Evolutionary conservation across 2,113 vertebrate species (phyloP), one percentile per base, ranked within the genome.

Genomic region (Poecilia latipinna): DNA sequence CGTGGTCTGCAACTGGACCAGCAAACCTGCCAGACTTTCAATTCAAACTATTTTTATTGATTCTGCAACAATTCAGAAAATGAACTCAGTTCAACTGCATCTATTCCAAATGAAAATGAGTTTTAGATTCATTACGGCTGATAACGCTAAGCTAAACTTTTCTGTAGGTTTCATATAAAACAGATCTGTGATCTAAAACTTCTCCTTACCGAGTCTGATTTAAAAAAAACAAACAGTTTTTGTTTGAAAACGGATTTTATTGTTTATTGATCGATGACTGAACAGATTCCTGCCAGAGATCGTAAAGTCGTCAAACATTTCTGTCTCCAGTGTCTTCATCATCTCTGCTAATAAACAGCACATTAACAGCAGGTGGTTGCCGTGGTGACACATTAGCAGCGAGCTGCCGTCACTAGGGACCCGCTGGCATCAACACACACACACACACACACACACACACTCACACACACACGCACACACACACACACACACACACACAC

Each of bases 311-410:
- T 19, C 51, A 68, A 51, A 73, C 68, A 62, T 69, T 68, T 65
- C 24, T 64, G 37, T 26, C 44, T 35, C 70, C 26, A 0, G 26
- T 42, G 4, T 71, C 57, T 74, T 75, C 26, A 0, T 42, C 64
- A 4, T 71, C 57, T 83, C 12, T 1, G 39, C 44, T 87, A 72
- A 82, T 86, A 71, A 84, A 76, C 65, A 48, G 26, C 70, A 68
- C 67, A 75, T 83, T 86, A 84, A 42, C 22, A 12, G 64, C 28
- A 33, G 77, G n/a, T 24, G 19, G 85, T 89, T 74, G 77, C 79
- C 8, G 0, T 51, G 73, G 87, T 1, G 29, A 84, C 86, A 77
- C 63, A 83, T 85, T 79, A 86, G 54, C 61, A 12, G 78, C n/a
- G 0, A 68, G 22, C 57, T 29, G 31, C 63, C 17, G 44, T 81